phyloP scores from a whole-genome alignment of 2,888 invertebrate genomes.

The Idaea biselata region DNA sequence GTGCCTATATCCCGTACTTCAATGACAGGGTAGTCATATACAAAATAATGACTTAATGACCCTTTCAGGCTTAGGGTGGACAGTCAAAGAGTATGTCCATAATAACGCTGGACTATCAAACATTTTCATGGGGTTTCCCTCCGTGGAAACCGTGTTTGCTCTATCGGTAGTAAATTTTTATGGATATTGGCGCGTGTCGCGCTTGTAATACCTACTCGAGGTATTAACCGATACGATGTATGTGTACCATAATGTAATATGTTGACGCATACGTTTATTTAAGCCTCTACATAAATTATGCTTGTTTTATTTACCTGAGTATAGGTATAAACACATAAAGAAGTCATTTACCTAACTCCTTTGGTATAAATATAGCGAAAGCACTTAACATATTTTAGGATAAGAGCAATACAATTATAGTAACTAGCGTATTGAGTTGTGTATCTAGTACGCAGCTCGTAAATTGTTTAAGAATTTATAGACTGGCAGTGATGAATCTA shows the following conservation, averaged over 20 bases:
- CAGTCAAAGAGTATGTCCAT: conserved; percentile 34
- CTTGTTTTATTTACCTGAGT: not conserved
- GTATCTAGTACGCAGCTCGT: conserved; percentile 29
- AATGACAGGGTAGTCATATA: conserved; percentile 47
- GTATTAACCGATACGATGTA: not conserved
- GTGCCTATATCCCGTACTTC: conserved; percentile 14
- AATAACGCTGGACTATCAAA: conserved; percentile 36
- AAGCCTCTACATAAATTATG: not conserved
- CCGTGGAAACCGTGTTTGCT: conserved; percentile 5
- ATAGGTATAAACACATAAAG: not conserved
- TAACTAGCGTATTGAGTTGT: conserved; percentile 25
- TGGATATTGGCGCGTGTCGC: conserved; percentile 23
- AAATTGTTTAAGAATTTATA: conserved; percentile 46
- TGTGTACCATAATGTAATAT: not conserved
- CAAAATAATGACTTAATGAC: conserved; percentile 53
- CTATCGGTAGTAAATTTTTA: conserved; percentile 27
- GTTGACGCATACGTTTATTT: not conserved
- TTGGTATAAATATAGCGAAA: not conserved
- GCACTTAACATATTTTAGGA: conserved; percentile 1
- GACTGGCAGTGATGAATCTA: conserved; percentile 46
- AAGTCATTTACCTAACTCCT: not conserved
- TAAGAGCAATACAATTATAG: conserved; percentile 17
- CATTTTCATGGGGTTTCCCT: conserved; percentile 40
- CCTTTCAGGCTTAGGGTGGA: conserved; percentile 40
- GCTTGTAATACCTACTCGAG: conserved; percentile 2